Evolutionary conservation across 2,888 invertebrate genomes (phyloP), one percentile per base, ranked within the genome.

Genomic region (Dendrolimus pini): DNA sequence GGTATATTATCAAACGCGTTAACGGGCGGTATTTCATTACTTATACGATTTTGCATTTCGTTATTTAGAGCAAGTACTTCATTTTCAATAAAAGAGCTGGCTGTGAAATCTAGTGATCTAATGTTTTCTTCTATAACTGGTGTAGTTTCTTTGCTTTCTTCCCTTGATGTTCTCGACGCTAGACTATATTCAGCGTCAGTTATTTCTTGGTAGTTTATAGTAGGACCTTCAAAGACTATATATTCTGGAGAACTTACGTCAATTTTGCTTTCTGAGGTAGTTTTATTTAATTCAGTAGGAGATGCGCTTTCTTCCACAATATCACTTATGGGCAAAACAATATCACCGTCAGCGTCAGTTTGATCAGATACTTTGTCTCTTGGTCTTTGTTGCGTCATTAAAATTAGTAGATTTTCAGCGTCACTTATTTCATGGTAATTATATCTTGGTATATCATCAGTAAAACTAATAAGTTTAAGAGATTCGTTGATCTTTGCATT

Each of bases 151-250:
- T 62, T 62, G 41, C 64, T 70, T 14, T 58, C 41, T 62, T 69
- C 64, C 54, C 60, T 66, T 42, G 71, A 68, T 30, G 30, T 30
- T 30, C 30, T 54, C 65, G 70, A 6, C 30, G 65, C 61, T 14
- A 64, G 52, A 7, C 69, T 64, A 55, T 65, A 62, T 42, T 72
- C 80, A 7, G 80, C 75, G 61, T 78, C 78, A 54, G 59, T 64
- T 53, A 78, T 65, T 58, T 74, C 71, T 41, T 74, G 70, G 63
- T 77, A 77, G 57, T 59, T 71, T 52, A 65, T 58, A n/a, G 55
- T 60, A 7, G 64, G 60, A 9, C 30, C 42, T 61, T 69, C 66
- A 59, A 60, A 61, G 56, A 62, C 56, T 12, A 2, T 8, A 41
- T 1, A 6, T 14, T 60, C 14, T 42, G 41, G 30, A 12, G 9